Conservation (phyloP, 2,113 vertebrate genomes). For the Falco punctatus region DNA sequence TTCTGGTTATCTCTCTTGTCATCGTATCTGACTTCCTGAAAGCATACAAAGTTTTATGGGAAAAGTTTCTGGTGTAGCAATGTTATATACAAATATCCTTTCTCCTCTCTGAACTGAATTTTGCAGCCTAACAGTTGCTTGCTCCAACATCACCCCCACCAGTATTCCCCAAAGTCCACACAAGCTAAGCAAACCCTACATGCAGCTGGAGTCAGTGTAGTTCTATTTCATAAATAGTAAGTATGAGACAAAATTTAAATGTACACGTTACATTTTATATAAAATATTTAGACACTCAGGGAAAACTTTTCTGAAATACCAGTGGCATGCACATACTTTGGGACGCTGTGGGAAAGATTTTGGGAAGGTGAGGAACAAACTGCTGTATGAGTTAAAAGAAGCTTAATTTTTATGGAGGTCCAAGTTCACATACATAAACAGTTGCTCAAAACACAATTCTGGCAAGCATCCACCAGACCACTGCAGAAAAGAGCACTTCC, state of each 20-base stretch:
- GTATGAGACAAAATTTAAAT: neutral
- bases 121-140: neutral
- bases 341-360: neutral
- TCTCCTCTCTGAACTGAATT: neutral
- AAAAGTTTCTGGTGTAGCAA: neutral
- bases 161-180: neutral
- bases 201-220: neutral
- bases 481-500: conserved; percentile 4
- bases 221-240: neutral
- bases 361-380: neutral
- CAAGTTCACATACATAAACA: conserved; percentile 3
- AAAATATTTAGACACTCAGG: neutral
- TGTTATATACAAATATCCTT: neutral
- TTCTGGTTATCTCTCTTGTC: neutral
- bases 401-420: neutral
- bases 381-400: neutral
- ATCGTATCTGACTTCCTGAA: neutral
- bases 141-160: neutral
- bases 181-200: neutral
- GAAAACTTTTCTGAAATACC: neutral
- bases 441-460: conserved; percentile 41
- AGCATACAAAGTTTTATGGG: neutral
- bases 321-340: rapidly evolving
- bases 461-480: conserved; percentile 3
- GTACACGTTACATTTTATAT: neutral